phyloP scores from a whole-genome alignment of 1,140 invertebrate species.

The Brachionus rotundiformis region DNA sequence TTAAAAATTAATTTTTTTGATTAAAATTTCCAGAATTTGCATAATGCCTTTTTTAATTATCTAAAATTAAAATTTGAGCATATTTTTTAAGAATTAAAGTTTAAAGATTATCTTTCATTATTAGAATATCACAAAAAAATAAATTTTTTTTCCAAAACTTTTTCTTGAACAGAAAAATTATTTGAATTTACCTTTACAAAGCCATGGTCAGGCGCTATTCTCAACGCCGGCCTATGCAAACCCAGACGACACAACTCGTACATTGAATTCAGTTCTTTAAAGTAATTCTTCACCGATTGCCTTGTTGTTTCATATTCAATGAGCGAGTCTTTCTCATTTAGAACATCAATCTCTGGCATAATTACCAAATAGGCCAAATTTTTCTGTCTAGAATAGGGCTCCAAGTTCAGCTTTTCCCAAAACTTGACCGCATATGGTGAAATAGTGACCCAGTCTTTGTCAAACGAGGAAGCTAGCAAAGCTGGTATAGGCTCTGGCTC shows the following conservation, averaged over 20 bases:
- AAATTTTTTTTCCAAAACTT: neutral
- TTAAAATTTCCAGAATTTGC: too few species aligned
- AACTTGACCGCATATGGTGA: conserved; percentile 83
- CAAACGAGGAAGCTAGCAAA: conserved; percentile 76
- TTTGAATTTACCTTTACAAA: neutral
- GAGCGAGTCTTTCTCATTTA: conserved; percentile 59
- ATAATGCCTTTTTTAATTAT: too few species aligned
- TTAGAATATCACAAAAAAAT: too few species aligned
- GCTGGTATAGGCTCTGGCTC: conserved; percentile 89
- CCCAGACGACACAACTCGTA: conserved; percentile 90
- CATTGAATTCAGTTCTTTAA: conserved; percentile 84
- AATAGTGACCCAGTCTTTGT: conserved; percentile 88
- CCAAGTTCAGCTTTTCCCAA: conserved; percentile 81
- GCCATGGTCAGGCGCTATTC: conserved; percentile 26
- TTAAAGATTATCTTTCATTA: too few species aligned
- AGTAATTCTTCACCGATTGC: conserved; percentile 78
- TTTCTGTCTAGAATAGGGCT: conserved; percentile 86
- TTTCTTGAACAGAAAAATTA: neutral
- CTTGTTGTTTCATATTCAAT: neutral
- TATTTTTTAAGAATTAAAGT: too few species aligned
- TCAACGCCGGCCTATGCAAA: conserved; percentile 80
- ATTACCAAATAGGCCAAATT: conserved; percentile 93
- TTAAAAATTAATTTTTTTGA: too few species aligned
- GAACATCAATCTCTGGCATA: conserved; percentile 83
- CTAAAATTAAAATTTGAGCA: too few species aligned